phyloP scores from a whole-genome alignment of 2,888 invertebrate genomes.

The Ptychoptera albimana region DNA sequence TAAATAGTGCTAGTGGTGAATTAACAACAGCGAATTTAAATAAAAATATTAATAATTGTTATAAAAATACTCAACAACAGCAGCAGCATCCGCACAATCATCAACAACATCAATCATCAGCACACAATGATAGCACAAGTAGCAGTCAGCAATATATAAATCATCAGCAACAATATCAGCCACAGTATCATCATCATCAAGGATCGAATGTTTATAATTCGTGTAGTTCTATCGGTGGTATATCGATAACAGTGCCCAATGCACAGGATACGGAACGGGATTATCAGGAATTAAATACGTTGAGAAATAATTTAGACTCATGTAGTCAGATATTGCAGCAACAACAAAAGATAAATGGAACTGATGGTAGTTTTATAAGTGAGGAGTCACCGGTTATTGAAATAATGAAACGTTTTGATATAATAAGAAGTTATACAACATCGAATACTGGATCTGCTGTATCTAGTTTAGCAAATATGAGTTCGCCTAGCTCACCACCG shows the following conservation, averaged over 20 bases:
- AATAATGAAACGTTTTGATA: conserved; percentile 18
- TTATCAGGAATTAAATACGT: conserved; percentile 18
- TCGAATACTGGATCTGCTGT: conserved; percentile 47
- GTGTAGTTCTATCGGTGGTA: conserved; percentile 21
- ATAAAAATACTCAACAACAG: not conserved
- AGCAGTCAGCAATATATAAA: not conserved
- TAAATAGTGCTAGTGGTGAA: too few relatives aligned
- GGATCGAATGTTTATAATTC: conserved; percentile 20
- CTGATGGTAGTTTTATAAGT: conserved; percentile 12
- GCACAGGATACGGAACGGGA: conserved; percentile 16
- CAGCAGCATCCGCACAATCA: not conserved
- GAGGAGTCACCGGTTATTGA: conserved; percentile 16
- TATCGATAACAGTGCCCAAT: conserved; percentile 21
- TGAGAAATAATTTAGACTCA: conserved; percentile 24
- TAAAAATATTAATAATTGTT: too few relatives aligned
- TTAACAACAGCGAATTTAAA: too few relatives aligned
- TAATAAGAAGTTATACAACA: conserved; percentile 26
- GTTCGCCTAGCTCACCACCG: conserved; percentile 58
- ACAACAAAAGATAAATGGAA: conserved; percentile 15
- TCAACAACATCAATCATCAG: not conserved
- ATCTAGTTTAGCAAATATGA: conserved; percentile 49
- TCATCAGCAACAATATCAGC: conserved; percentile 17
- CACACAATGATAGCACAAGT: not conserved
- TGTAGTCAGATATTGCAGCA: conserved; percentile 25
- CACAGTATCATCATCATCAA: conserved; percentile 18